Evolutionary conservation across 2,113 vertebrate species (phyloP), one percentile per base, ranked within the genome.

Genomic region (Plestiodon gilberti): DNA sequence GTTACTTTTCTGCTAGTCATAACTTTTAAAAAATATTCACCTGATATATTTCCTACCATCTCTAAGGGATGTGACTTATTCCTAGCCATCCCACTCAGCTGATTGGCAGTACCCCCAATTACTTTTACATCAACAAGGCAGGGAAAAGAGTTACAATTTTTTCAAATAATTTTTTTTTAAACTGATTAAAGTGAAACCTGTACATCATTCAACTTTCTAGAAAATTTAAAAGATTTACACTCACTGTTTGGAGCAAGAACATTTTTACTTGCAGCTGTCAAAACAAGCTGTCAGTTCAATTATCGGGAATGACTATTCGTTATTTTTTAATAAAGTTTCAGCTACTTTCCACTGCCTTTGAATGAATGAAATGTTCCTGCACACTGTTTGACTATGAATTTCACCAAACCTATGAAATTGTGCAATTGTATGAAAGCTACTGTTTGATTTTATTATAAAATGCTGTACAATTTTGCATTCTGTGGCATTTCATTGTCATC

Each of bases 201-300:
- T 93, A 92, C 90, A 95, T 93, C 28, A 93, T 94, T 95, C 93
- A 93, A 95, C 91, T 93, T 94, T 89, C 86, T 94, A 89, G 33
- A 96, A 95, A 55, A 95, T 92, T 93, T 90, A 93, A 93, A 94
- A 95, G 94, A 96, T 96, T 96, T 96, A 96, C 89, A 95, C 52
- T 89, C 89, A 89, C 82, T 95, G 76, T 96, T 96, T 96, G 91
- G 93, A 93, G 83, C 87, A 94, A 95, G 93, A 85, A 93, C 83
- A 77, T 93, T 95, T 95, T 94, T 92, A 43, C 92, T 95, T 94
- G 90, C 96, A 97, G 95, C 95, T 97, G 95, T 96, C 96, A 96
- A 97, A 97, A 96, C 92, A 97, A 90, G 75, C 94, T 97, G 96
- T 95, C 96, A 96, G 89, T 96, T 96, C 96, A 97, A 96, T 96